Evolutionary conservation across 1,140 invertebrate genomes (phyloP).

Genomic region (Dreissena polymorpha): DNA sequence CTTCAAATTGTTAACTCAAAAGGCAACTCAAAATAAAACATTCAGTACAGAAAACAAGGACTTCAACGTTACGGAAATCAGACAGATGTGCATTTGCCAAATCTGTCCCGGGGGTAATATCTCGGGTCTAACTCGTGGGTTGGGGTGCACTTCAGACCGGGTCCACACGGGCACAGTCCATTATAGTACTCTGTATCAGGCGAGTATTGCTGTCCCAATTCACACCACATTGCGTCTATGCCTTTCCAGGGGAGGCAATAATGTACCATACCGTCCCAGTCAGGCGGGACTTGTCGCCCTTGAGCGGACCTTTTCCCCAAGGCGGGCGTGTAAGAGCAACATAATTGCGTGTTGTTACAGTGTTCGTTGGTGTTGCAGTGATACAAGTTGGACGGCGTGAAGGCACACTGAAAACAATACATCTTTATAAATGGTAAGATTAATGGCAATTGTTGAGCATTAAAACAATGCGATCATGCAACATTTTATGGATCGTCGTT

Average conservation of each 20-base stretch:
- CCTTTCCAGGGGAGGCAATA: constrained; percentile 70
- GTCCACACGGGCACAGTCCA: constrained; percentile 69
- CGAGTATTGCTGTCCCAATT: constrained; percentile 56
- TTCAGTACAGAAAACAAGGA: no score
- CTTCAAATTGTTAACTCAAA: no score
- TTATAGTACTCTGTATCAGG: constrained; percentile 54
- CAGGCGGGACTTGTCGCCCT: constrained; percentile 36
- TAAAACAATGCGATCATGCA: no score
- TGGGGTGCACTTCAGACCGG: constrained; percentile 61
- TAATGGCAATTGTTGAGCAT: neutral
- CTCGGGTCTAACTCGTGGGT: constrained; percentile 62
- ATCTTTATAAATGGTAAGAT: neutral
- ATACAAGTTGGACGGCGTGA: constrained; percentile 17
- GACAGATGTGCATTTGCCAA: constrained; percentile 63
- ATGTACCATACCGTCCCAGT: constrained; percentile 63
- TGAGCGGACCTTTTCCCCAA: constrained; percentile 55
- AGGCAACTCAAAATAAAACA: no score
- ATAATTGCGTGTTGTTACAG: constrained; percentile 44
- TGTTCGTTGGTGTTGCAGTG: constrained; percentile 28
- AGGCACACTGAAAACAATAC: neutral
- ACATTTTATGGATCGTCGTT: no score
- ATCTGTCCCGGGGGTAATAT: constrained; percentile 62
- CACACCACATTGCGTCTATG: constrained; percentile 66
- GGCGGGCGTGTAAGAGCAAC: constrained; percentile 68
- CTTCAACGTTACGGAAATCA: neutral